Evolutionary conservation across 2,888 invertebrate genomes (phyloP), one percentile per base, ranked within the genome.

Genomic region (Polymixis flavicincta): DNA sequence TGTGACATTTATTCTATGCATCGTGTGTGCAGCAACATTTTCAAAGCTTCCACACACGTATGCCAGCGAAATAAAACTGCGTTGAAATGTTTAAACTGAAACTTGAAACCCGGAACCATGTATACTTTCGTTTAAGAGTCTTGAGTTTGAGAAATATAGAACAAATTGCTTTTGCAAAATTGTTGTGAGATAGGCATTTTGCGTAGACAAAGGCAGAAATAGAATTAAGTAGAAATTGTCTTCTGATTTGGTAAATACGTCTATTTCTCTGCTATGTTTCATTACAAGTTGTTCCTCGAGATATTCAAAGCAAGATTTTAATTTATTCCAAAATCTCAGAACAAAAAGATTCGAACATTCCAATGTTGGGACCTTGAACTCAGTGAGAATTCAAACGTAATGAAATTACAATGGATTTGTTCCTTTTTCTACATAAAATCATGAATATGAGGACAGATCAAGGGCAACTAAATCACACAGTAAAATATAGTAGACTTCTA

Each of bases 41-140:
- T 82, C 64, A 65, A 78, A 71, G 66, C 68, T 13, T 72, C 65
- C 70, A 73, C 54, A 65, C 69, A 60, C 74, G 37, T 75, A 71
- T 63, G 54, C 52, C 37, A 78, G 74, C 54, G 85, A 82, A 28
- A 87, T 85, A 80, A 87, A 85, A 77, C 82, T 75, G 67, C 85
- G 85, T 85, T 78, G 78, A 76, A 85, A 86, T 85, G 72, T 85
- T 78, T 86, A 72, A 85, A 82, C 74, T 75, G 80, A 63, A 85
- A 87, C 76, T 74, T 77, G 76, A 74, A 74, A 77, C 73, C 28
- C 59, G 70, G 82, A 52, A 71, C n/a, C 59, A 74, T 69, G 80
- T 85, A 70, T 85, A 45, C 71, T 75, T 82, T 82, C 72, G 63
- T 82, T 82, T 77, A 80, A 42, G 59, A 63, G 69, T 67, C 70